These are phyloP conservation scores for Conus betulinus DNA, from an alignment of 1,140 invertebrate genomes.

Conservation along the genomic window DNA sequence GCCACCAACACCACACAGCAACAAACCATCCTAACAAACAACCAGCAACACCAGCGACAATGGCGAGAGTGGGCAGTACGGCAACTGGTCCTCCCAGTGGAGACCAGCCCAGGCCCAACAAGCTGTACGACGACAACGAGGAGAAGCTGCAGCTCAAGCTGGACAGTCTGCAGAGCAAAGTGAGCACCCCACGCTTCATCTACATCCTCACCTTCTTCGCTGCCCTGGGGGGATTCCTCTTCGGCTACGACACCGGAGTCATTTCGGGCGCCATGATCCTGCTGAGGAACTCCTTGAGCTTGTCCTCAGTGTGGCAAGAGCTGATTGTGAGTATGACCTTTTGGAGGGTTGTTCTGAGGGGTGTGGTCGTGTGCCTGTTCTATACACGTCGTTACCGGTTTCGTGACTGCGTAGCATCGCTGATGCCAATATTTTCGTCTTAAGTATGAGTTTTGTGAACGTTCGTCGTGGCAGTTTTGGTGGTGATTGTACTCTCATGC, in stretches of 20 bases:
- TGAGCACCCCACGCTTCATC: conserved; percentile 67
- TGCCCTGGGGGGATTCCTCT: conserved; percentile 81
- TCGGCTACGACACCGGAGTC: conserved; percentile 84
- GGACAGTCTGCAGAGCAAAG: conserved; percentile 60
- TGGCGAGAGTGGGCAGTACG: conserved; percentile 16
- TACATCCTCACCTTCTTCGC: conserved; percentile 72
- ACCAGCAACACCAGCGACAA: background rate
- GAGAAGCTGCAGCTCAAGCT: conserved; percentile 68
- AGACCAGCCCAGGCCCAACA: conserved; percentile 52
- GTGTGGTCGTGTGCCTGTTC: too few relatives aligned
- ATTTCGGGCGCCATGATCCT: conserved; percentile 83
- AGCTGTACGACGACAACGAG: conserved; percentile 65
- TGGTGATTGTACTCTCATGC: too few relatives aligned
- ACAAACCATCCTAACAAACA: background rate
- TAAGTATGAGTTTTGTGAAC: too few relatives aligned
- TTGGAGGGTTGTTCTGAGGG: background rate
- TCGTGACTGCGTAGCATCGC: too few relatives aligned
- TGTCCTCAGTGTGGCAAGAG: conserved; percentile 78
- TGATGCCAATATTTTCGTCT: too few relatives aligned
- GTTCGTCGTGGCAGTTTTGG: too few relatives aligned
- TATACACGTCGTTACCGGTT: too few relatives aligned
- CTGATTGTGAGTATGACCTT: conserved; percentile 68
- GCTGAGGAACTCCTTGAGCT: conserved; percentile 64
- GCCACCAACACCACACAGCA: background rate
- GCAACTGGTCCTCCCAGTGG: background rate